Conservation (phyloP, 2,888 invertebrate genomes). For the Lordiphosa fenestrarum region DNA sequence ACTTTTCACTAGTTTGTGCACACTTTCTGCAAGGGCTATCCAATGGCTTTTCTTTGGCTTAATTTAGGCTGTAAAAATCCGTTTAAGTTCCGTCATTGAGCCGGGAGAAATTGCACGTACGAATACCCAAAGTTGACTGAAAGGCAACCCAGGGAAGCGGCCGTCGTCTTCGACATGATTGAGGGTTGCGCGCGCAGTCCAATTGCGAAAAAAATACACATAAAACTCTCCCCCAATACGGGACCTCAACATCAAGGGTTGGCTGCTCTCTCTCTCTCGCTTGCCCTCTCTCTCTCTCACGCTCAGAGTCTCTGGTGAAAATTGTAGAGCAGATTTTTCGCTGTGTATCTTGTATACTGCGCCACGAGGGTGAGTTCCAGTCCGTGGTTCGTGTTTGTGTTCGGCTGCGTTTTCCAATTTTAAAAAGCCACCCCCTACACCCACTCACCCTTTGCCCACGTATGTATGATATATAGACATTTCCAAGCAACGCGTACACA, state of each 20-base stretch:
- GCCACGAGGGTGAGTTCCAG: conserved; percentile 40
- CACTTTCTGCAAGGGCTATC: conserved; percentile 8
- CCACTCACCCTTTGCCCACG: neutral
- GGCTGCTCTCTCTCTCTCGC: conserved; percentile 15
- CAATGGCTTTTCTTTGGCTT: conserved; percentile 15
- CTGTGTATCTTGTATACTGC: conserved; percentile 50
- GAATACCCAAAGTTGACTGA: conserved; percentile 81
- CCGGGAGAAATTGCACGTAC: conserved; percentile 79
- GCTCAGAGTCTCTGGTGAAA: conserved; percentile 27
- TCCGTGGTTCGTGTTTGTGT: conserved; percentile 5
- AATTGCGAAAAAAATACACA: conserved; percentile 45
- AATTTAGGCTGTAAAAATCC: neutral
- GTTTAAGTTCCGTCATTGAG: conserved; percentile 49
- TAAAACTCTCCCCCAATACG: conserved; percentile 62
- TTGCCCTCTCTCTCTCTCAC: conserved; percentile 8
- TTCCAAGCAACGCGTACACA: conserved; percentile 50
- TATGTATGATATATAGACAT: conserved; percentile 65
- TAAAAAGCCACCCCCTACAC: conserved; percentile 23
- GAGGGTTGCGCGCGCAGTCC: conserved; percentile 71
- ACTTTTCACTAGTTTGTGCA: neutral
- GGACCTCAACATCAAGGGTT: conserved; percentile 19
- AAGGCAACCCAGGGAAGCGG: conserved; percentile 70
- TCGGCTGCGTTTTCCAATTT: conserved; percentile 2
- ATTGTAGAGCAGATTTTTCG: conserved; percentile 47
- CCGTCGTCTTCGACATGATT: conserved; percentile 34